A percentile compares a stretch with the other conserved stretches of the same genome.
phyloP scores from a whole-genome alignment of 64 coral and sea anemone species.

The Exaiptasia diaphana region DNA sequence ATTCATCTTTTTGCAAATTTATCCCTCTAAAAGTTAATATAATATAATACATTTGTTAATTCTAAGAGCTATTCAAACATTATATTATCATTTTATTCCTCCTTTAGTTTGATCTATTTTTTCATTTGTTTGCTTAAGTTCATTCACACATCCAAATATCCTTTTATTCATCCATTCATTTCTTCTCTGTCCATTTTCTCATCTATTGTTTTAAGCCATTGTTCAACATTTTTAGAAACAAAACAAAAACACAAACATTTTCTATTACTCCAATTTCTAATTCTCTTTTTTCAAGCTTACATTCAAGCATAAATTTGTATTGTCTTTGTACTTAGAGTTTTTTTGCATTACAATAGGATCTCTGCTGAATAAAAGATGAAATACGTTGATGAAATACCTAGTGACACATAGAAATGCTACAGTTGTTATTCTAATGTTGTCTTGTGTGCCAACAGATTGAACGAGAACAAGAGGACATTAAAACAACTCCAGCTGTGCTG shows the following conservation, averaged over 20 bases:
- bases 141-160: not conserved
- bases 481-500: not conserved
- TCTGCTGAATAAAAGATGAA: too few relatives aligned
- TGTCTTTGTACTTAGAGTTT: too few relatives aligned
- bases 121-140: not conserved
- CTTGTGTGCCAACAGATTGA: conserved; percentile 54
- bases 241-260: too few relatives aligned
- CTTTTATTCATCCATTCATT: not conserved
- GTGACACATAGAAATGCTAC: not conserved
- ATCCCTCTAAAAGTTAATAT: too few relatives aligned
- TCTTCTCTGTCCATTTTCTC: not conserved
- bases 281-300: too few relatives aligned
- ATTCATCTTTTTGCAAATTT: too few relatives aligned
- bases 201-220: not conserved
- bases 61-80: not conserved
- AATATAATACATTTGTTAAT: too few relatives aligned
- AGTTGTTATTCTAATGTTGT: not conserved
- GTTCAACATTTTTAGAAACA: too few relatives aligned
- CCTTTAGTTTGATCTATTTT: not conserved
- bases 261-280: too few relatives aligned
- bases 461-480: conserved; percentile 64
- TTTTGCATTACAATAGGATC: too few relatives aligned
- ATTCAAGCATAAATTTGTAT: too few relatives aligned
- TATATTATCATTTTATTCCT: not conserved
- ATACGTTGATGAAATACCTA: too few relatives aligned